Evolutionary conservation across 2,113 vertebrate species (phyloP), one percentile per base, ranked within the genome.

Genomic region (Calidris pygmaea): DNA sequence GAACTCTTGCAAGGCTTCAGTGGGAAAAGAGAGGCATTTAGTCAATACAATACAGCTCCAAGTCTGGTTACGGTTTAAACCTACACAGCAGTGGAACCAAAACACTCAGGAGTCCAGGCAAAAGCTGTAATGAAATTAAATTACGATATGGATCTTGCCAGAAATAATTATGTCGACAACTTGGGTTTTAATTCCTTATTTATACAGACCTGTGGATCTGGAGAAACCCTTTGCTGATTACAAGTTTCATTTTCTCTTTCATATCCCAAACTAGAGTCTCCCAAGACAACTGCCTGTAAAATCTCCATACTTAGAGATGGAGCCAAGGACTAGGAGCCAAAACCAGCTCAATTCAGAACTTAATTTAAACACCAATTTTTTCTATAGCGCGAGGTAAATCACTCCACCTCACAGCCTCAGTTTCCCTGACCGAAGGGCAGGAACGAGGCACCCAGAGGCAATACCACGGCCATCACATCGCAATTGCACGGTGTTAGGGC

Each of bases 361-460:
- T 24, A 23, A 10, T 14, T 67, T 2, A 8, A 2, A 27, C 27
- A 15, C 59, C 1, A 1, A 60, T 72, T 12, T 52, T 19, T 66
- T 7, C 7, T 1, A 0, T 0, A 17, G 48, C 0, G 3, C 47
- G 14, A 37, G 39, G 14, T 12, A 4, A 43, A 30, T 24, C 75
- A 7, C 13, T 32, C 5, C 3, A 14, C 37, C 41, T 12, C n/a
- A 1, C 55, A 66, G 73, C 32, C 76, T 55, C 5, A 0, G 12
- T 9, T 3, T 52, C 37, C 56, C 58, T 4, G 2, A 1, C 41
- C 2, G 0, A 32, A 63, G 70, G 56, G 66, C 60, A 67, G n/a
- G 27, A 34, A 39, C 1, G 0, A 50, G 6, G 43, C 3, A 0
- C 47, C 14, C 4, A 12, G 27, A 32, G 23, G n/a, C 0, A 5